phyloP scores from a whole-genome alignment of 2,797 vertebrate genomes.

The Cryptoprocta ferox region DNA sequence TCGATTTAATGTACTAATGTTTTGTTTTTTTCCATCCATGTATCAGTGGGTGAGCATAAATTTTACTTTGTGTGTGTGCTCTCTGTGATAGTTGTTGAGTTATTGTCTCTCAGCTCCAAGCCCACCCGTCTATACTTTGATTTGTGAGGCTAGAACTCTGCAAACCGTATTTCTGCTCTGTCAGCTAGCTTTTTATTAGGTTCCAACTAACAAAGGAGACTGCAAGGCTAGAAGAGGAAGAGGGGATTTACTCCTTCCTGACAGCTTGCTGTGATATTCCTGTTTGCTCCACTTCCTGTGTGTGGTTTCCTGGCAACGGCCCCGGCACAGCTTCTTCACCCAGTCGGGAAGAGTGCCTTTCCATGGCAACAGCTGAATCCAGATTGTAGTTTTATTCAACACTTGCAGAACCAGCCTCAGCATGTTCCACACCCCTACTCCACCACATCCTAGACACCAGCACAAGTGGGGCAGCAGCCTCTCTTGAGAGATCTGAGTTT shows the following conservation, averaged over 20 bases:
- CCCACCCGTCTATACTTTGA: background rate
- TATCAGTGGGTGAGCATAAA: background rate
- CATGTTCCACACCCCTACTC: too few relatives aligned
- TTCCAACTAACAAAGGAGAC: background rate
- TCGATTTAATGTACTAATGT: background rate
- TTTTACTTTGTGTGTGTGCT: background rate
- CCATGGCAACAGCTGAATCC: background rate
- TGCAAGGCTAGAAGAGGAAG: background rate
- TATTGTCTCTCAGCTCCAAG: background rate
- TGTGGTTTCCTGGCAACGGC: background rate
- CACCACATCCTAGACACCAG: background rate
- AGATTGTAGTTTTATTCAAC: background rate
- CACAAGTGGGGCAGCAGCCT: background rate
- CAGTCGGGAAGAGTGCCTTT: background rate
- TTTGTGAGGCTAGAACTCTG: background rate
- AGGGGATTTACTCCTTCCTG: background rate
- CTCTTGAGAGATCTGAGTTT: background rate
- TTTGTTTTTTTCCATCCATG: background rate
- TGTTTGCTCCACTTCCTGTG: background rate
- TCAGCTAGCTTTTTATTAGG: background rate
- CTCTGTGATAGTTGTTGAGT: background rate
- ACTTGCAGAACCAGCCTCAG: background rate
- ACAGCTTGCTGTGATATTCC: background rate
- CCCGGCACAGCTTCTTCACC: background rate
- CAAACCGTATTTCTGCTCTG: background rate